Evolutionary conservation across 1,140 invertebrate genomes (phyloP), one percentile per base, ranked within the genome.

Genomic region (Danaus plexippus): DNA sequence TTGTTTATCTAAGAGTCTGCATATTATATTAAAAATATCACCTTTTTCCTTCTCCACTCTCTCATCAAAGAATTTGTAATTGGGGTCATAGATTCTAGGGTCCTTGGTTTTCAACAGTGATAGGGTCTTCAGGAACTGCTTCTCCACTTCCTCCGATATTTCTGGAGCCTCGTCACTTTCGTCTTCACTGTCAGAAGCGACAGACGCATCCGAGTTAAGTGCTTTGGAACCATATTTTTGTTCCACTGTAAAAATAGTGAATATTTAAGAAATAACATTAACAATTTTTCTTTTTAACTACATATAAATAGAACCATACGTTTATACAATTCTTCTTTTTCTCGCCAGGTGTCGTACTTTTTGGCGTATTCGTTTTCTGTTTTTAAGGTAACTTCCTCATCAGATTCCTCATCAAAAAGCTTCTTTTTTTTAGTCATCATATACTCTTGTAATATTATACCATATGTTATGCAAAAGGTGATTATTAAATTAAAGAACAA

Each of bases 81-180:
- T 89, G 52, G 92, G 89, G 69, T 97, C 90, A 87, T 98, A 98
- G 63, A 97, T 97, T 66, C 89, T 90, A 0, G 96, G 94, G 88
- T 98, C 94, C 80, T 95, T 95, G 40, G 91, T 94, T 78, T 97
- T 98, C 7, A 98, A 79, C 56, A 90, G 92, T 1, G 96, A 89
- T 1, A 97, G 81, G 0, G 96, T 94, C 87, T 94, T 95, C 6
- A 95, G 92, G 82, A 98, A 98, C 52, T 94, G 91, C 71, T 93
- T 92, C 72, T 98, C 96, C 44, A 95, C 88, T 63, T 92, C 89
- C 63, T 85, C 81, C 0, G 73, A 69, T 0, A 81, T 69, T 61
- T 85, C 83, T 5, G 68, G 71, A 6, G 75, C 71, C 40, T 74
- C 78, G 53, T 86, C 78, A 62, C 72, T 75, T 12, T 86, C 81